Percentiles rank a stretch among this genome's conserved stretches.
These are phyloP conservation scores for Caenorhabditis brenneri DNA, from an alignment of 1,140 invertebrate genomes.

Conservation along the genomic window DNA sequence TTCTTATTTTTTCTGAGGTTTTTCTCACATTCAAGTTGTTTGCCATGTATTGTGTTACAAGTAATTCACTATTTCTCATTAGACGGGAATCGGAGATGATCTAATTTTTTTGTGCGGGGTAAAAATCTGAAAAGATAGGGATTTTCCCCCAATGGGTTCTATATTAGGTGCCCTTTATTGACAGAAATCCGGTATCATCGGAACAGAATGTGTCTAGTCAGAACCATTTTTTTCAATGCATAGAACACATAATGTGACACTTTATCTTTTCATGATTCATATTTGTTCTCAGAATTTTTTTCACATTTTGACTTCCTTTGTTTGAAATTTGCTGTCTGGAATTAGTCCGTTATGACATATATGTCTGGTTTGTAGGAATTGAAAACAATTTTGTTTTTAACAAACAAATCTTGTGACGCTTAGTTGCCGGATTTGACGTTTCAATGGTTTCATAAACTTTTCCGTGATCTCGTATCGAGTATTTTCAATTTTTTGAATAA, in stretches of 20 bases:
- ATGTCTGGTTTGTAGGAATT: too few species aligned
- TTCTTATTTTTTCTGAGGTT: not conserved
- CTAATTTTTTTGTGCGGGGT: not conserved
- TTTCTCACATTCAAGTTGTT: slow-evolving; percentile 33
- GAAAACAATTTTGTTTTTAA: too few species aligned
- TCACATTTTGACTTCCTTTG: not conserved
- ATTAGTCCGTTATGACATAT: not conserved
- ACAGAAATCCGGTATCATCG: too few species aligned
- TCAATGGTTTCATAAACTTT: too few species aligned
- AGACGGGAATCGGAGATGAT: not conserved
- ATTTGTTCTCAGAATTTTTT: not conserved
- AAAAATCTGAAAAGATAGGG: not conserved
- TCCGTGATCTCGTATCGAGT: too few species aligned
- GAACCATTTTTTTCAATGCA: not conserved
- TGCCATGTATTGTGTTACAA: slow-evolving; percentile 11
- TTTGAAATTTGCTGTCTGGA: not conserved
- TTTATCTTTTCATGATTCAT: not conserved
- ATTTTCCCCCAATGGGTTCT: not conserved
- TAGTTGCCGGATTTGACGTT: too few species aligned
- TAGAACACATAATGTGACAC: not conserved
- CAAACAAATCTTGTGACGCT: too few species aligned
- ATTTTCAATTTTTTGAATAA: too few species aligned
- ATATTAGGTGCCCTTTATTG: too few species aligned
- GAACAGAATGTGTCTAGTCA: too few species aligned
- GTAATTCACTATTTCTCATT: slow-evolving; percentile 32